Percentiles rank a stretch among this genome's conserved stretches.
Conservation (phyloP, 2,888 invertebrate species). For the Eupithecia pulchellata region DNA sequence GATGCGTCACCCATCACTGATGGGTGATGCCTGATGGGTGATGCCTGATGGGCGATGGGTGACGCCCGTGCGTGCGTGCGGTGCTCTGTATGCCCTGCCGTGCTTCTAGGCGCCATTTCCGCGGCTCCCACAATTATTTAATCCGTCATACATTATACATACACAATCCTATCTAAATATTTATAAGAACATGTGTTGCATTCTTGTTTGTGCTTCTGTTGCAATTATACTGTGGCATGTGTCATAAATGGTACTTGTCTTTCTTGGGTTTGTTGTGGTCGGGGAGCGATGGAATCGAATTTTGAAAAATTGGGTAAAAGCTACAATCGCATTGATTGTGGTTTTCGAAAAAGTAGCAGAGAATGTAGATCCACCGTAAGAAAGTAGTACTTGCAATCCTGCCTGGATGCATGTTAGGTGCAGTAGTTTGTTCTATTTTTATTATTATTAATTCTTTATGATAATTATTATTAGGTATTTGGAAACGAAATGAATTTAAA, state of each 20-base stretch:
- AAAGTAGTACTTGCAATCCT: too few relatives aligned
- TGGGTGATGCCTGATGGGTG: too few relatives aligned
- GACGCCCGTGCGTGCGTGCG: neutral
- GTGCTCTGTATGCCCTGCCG: neutral
- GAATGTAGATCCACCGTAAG: too few relatives aligned
- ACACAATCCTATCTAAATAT: slow-evolving; percentile 41
- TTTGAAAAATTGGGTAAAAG: neutral
- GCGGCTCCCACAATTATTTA: slow-evolving; percentile 52
- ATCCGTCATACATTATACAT: slow-evolving; percentile 63
- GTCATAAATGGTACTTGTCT: slow-evolving; percentile 1
- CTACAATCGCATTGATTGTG: neutral
- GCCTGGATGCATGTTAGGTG: too few relatives aligned
- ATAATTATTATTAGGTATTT: too few relatives aligned
- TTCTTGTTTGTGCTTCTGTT: slow-evolving; percentile 25
- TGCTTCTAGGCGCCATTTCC: slow-evolving; percentile 47
- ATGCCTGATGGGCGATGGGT: too few relatives aligned
- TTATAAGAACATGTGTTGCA: slow-evolving; percentile 53
- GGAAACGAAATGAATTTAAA: too few relatives aligned
- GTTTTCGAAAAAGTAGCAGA: neutral
- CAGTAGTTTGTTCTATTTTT: too few relatives aligned
- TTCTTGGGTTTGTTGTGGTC: neutral
- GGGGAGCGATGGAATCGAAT: neutral
- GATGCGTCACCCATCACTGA: too few relatives aligned
- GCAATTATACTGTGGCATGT: slow-evolving; percentile 22
- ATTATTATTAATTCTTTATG: too few relatives aligned